Evolutionary conservation across 2,888 invertebrate species (phyloP).

Genomic region (Ellobium chinense): DNA sequence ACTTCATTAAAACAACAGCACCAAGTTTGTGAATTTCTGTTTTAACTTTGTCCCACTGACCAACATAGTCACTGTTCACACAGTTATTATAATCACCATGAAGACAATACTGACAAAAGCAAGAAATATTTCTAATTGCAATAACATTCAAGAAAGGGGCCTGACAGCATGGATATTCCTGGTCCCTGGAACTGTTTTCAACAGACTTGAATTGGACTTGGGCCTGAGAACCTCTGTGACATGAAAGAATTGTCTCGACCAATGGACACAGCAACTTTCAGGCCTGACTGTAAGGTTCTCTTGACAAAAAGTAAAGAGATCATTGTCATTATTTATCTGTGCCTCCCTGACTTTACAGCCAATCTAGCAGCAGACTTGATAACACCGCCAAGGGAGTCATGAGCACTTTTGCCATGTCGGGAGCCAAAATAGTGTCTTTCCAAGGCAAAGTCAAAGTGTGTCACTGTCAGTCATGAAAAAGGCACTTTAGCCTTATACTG

Average conservation of each 20-base stretch:
- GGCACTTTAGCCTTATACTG: constrained; percentile 3
- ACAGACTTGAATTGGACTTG: not conserved
- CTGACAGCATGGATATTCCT: constrained; percentile 3
- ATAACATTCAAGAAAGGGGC: not conserved
- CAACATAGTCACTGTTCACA: not conserved
- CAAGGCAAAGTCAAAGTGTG: not conserved
- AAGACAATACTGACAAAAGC: not conserved
- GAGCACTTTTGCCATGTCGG: not conserved
- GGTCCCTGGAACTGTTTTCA: not conserved
- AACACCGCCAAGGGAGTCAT: not conserved
- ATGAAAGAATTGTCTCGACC: not conserved
- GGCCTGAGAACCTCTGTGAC: not conserved
- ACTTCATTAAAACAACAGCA: not conserved
- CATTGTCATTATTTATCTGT: not conserved
- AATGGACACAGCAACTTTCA: not conserved
- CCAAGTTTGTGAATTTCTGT: not conserved
- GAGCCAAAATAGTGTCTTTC: not conserved
- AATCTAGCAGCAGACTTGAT: not conserved
- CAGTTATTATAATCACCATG: not conserved
- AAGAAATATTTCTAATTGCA: not conserved
- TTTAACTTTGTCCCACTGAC: not conserved
- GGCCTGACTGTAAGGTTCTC: not conserved
- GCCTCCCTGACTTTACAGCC: not conserved
- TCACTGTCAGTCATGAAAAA: not conserved
- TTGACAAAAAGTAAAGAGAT: not conserved